Conservation (phyloP, 2,888 invertebrate species). For the Biston betularia region DNA sequence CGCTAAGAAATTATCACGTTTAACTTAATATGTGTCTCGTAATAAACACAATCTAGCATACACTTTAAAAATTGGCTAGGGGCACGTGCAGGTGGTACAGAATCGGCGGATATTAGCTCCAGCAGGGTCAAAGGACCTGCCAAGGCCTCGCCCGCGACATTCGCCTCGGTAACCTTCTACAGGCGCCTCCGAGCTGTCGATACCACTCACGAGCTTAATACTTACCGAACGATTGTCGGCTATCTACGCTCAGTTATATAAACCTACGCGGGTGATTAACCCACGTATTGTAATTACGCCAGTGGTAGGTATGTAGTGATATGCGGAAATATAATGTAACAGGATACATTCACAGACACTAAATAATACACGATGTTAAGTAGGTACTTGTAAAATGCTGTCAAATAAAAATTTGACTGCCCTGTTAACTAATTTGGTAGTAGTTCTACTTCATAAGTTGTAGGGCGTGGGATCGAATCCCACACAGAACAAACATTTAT, state of each 20-base stretch:
- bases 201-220: constrained; percentile 23
- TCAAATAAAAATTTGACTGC: background rate
- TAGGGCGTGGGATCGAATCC: too few species aligned
- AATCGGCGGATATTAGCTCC: constrained; percentile 64
- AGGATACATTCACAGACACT: constrained; percentile 9
- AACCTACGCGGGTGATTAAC: constrained; percentile 26
- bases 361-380: background rate
- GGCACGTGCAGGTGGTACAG: constrained; percentile 74
- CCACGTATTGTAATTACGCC: constrained; percentile 17
- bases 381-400: background rate
- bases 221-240: constrained; percentile 7
- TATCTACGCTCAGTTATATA: constrained; percentile 4
- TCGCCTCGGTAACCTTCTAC: constrained; percentile 71
- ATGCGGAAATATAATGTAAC: constrained; percentile 23
- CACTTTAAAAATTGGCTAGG: constrained; percentile 46
- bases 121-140: constrained; percentile 77
- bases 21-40: too few species aligned
- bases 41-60: too few species aligned
- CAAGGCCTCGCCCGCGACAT: constrained; percentile 76
- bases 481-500: too few species aligned
- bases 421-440: too few species aligned
- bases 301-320: constrained; percentile 30
- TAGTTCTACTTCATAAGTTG: too few species aligned
- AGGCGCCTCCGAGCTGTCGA: constrained; percentile 58
- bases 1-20: too few species aligned